A percentile compares a stretch with the other conserved stretches of the same genome.
Conservation (phyloP, 1,140 invertebrate genomes). For the Melitaea cinxia region DNA sequence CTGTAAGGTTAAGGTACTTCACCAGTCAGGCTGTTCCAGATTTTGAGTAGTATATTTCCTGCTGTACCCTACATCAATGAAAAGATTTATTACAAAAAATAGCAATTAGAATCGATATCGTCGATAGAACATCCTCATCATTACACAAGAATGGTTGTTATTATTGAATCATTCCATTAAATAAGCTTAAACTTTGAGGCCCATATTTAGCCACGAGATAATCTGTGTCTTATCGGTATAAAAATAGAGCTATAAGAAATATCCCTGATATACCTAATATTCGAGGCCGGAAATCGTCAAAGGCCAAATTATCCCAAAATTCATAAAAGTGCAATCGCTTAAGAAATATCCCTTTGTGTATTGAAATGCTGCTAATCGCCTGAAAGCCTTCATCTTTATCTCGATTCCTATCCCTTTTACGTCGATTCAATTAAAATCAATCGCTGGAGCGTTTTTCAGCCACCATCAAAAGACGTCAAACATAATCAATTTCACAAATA, state of each 20-base stretch:
- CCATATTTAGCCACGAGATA: too few species aligned
- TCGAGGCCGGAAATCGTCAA: background rate
- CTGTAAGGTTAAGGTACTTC: too few species aligned
- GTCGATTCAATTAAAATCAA: slow-evolving; percentile 70
- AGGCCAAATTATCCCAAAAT: background rate
- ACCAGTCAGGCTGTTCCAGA: too few species aligned
- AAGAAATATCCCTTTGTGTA: slow-evolving; percentile 51
- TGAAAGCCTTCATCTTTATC: slow-evolving; percentile 42
- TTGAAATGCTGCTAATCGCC: slow-evolving; percentile 53
- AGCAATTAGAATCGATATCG: too few species aligned
- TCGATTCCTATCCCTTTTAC: slow-evolving; percentile 41
- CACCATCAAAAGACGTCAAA: slow-evolving; percentile 74
- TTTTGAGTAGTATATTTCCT: too few species aligned
- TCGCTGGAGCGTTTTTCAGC: slow-evolving; percentile 42
- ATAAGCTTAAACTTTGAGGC: too few species aligned
- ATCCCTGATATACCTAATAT: background rate
- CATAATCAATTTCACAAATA: slow-evolving; percentile 80
- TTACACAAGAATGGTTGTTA: too few species aligned
- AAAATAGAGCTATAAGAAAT: background rate
- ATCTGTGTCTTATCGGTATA: too few species aligned
- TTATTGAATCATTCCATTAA: too few species aligned
- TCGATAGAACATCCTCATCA: too few species aligned
- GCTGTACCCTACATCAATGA: too few species aligned
- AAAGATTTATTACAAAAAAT: too few species aligned
- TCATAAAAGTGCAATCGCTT: slow-evolving; percentile 5